These are phyloP conservation scores for Scrobipalpa atriplicella DNA, from an alignment of 2,888 invertebrate species.

Conservation along the genomic window DNA sequence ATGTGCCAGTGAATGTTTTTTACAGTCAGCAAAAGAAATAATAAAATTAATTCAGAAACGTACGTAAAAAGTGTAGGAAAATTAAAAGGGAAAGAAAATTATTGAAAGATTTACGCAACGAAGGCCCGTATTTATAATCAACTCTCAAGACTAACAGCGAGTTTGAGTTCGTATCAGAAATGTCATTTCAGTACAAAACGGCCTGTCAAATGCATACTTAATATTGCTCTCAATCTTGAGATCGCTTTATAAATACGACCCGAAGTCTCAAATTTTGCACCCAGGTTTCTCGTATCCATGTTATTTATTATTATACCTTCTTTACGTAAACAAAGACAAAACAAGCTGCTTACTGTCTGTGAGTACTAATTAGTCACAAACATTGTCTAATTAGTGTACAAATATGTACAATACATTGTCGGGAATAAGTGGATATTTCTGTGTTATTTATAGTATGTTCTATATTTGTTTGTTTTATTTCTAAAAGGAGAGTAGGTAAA, in stretches of 20 bases:
- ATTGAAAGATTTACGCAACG: not conserved
- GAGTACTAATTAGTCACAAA: not conserved
- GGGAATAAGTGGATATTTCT: not conserved
- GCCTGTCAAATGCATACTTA: too few species aligned
- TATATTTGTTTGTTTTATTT: too few species aligned
- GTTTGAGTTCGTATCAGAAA: too few species aligned
- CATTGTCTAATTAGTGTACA: not conserved
- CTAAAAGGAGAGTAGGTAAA: too few species aligned
- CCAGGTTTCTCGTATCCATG: not conserved
- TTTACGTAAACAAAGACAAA: not conserved
- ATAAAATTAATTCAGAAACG: not conserved
- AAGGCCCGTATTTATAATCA: too few species aligned
- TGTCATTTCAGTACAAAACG: too few species aligned
- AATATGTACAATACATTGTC: not conserved
- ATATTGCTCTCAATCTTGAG: too few species aligned
- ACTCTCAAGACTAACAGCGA: too few species aligned
- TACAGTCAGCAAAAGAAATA: too few species aligned
- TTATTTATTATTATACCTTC: not conserved
- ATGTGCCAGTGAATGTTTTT: too few species aligned
- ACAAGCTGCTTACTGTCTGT: not conserved
- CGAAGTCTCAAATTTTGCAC: not conserved
- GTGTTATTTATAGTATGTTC: not conserved
- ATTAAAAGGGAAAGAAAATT: not conserved
- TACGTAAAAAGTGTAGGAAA: not conserved
- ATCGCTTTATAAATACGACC: too few species aligned